phyloP scores from a whole-genome alignment of 2,888 invertebrate species.

The Urechis unicinctus region DNA sequence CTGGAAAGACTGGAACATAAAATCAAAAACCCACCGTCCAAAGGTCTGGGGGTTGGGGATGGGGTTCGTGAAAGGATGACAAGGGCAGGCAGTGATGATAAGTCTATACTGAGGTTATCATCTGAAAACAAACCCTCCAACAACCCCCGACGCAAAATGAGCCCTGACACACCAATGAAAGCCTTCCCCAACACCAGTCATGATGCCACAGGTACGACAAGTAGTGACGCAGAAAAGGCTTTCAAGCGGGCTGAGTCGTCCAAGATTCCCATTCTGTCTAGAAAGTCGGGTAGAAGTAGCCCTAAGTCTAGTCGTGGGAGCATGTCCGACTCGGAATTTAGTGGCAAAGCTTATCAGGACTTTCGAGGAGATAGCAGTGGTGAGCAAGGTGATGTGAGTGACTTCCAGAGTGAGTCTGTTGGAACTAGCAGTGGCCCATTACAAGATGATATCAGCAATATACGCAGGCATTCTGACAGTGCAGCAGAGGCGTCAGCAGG shows the following conservation, averaged over 20 bases:
- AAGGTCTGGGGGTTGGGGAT: neutral
- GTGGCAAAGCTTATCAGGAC: too few relatives aligned
- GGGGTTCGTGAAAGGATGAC: neutral
- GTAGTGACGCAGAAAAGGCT: neutral
- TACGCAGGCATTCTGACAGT: neutral
- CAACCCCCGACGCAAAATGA: neutral
- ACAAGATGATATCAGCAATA: neutral
- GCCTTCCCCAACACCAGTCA: neutral
- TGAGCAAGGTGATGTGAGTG: neutral
- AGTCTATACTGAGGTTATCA: too few relatives aligned
- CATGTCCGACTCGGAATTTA: neutral
- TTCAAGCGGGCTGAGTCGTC: too few relatives aligned
- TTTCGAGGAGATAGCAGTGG: neutral
- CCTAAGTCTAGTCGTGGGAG: neutral
- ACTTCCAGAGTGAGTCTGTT: neutral
- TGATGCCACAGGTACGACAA: neutral
- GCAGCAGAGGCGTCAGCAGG: neutral
- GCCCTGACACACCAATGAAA: neutral
- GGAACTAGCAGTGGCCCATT: neutral
- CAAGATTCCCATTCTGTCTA: neutral
- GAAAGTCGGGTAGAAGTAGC: neutral
- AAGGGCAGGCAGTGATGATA: too few relatives aligned
- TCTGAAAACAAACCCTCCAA: too few relatives aligned
- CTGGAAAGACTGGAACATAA: neutral
- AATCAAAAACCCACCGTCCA: neutral